A percentile compares a stretch with the other conserved stretches of the same genome.
phyloP scores from a whole-genome alignment of 2,888 invertebrate genomes.

The Brachyptera risi region DNA sequence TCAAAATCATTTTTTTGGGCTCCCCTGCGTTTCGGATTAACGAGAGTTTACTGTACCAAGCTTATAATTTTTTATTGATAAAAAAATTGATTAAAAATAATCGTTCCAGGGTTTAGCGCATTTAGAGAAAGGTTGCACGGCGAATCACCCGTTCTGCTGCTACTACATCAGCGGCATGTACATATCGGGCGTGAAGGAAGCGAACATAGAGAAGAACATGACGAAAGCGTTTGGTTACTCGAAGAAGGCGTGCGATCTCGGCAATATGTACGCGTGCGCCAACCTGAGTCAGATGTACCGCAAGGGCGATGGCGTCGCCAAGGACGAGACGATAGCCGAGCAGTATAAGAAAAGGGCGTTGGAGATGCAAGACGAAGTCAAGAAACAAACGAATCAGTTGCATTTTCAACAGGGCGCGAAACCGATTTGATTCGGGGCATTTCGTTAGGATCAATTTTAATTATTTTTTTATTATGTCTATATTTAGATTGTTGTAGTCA shows the following conservation, averaged over 20 bases:
- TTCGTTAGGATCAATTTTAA: background rate
- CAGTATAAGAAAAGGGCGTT: constrained; percentile 61
- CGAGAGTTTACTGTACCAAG: too few relatives aligned
- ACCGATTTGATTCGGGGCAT: constrained; percentile 15
- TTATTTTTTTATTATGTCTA: too few relatives aligned
- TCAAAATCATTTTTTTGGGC: too few relatives aligned
- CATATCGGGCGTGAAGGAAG: constrained; percentile 64
- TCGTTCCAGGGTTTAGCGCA: constrained; percentile 51
- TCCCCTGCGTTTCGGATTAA: too few relatives aligned
- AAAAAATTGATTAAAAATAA: too few relatives aligned
- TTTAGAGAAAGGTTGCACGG: constrained; percentile 51
- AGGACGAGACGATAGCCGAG: constrained; percentile 65
- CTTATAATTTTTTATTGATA: too few relatives aligned
- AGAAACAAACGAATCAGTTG: constrained; percentile 45
- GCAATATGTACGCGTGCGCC: constrained; percentile 83
- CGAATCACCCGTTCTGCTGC: constrained; percentile 65
- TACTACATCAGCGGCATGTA: constrained; percentile 78
- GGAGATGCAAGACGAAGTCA: constrained; percentile 64
- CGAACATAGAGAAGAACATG: constrained; percentile 58
- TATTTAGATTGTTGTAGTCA: too few relatives aligned
- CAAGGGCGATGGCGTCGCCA: constrained; percentile 76
- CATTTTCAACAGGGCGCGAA: constrained; percentile 49
- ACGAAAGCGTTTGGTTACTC: constrained; percentile 75
- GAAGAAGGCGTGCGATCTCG: constrained; percentile 74
- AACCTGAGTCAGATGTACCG: constrained; percentile 86